These are phyloP conservation scores for Benthosema pterotum DNA, from an alignment of 2,797 vertebrate species.

Conservation along the genomic window DNA sequence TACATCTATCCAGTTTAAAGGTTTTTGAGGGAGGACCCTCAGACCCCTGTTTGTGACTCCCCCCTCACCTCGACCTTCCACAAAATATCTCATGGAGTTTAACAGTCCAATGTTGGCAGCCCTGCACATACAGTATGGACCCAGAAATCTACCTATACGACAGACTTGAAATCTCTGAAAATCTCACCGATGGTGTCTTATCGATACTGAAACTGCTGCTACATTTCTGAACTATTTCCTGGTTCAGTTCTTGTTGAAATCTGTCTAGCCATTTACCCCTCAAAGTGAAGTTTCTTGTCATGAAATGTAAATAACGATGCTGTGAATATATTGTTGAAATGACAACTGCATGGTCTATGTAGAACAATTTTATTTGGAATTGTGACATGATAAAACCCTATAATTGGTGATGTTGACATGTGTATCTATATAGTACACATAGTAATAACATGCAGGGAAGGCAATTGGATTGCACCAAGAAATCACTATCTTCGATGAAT, in stretches of 20 bases:
- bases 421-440: constrained; percentile 9
- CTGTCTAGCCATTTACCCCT: not conserved
- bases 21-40: no score
- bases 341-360: constrained; percentile 10
- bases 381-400: constrained; percentile 21
- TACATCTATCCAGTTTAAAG: no score
- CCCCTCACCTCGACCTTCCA: no score
- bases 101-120: no score
- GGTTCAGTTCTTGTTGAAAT: constrained; percentile 16
- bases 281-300: not conserved
- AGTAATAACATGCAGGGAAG: constrained; percentile 44
- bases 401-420: constrained; percentile 20
- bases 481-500: no score
- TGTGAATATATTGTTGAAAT: constrained; percentile 11
- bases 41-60: no score
- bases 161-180: constrained; percentile 23
- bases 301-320: not conserved
- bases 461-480: constrained; percentile 44
- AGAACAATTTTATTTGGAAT: constrained; percentile 25
- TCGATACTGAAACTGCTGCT: constrained; percentile 18
- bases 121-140: no score
- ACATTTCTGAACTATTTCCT: constrained; percentile 4
- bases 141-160: constrained; percentile 45
- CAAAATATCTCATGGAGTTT: no score
- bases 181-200: constrained; percentile 25